Conservation (phyloP, 2,888 invertebrate species). For the Asteroscopus sphinx region DNA sequence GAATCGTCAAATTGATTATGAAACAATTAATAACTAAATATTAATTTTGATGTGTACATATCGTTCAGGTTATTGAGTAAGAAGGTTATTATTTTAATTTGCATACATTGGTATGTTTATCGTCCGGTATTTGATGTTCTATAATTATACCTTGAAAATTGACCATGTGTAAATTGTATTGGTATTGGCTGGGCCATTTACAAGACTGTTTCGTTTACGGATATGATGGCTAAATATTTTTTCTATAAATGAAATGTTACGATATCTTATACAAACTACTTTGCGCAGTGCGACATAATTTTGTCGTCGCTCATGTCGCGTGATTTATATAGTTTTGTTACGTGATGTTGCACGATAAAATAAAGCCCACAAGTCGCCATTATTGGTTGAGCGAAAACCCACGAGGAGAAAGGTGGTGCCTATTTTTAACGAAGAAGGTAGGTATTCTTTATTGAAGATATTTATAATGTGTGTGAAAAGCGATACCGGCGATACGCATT, state of each 20-base stretch:
- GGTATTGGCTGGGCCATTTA: conserved; percentile 26
- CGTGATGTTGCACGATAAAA: too few species aligned
- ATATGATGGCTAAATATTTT: not conserved
- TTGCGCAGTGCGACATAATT: too few species aligned
- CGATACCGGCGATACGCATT: conserved; percentile 19
- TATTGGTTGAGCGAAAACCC: too few species aligned
- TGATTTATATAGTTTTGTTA: too few species aligned
- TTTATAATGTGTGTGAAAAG: not conserved
- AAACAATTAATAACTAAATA: conserved; percentile 57
- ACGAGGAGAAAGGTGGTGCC: too few species aligned
- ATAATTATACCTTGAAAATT: conserved; percentile 51
- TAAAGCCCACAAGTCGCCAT: too few species aligned
- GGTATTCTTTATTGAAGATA: not conserved
- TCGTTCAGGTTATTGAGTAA: conserved; percentile 38
- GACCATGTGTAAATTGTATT: conserved; percentile 38
- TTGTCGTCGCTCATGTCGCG: too few species aligned
- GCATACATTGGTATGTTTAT: conserved; percentile 38
- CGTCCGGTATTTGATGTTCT: conserved; percentile 54
- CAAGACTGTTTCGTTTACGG: conserved; percentile 21
- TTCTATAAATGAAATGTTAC: too few species aligned
- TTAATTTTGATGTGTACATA: conserved; percentile 34
- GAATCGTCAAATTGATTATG: conserved; percentile 61
- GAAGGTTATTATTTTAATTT: conserved; percentile 54
- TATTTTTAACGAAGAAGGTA: too few species aligned
- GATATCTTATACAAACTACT: too few species aligned